Evolutionary conservation across 2,113 vertebrate species (phyloP).

Genomic region (Polypterus senegalus): DNA sequence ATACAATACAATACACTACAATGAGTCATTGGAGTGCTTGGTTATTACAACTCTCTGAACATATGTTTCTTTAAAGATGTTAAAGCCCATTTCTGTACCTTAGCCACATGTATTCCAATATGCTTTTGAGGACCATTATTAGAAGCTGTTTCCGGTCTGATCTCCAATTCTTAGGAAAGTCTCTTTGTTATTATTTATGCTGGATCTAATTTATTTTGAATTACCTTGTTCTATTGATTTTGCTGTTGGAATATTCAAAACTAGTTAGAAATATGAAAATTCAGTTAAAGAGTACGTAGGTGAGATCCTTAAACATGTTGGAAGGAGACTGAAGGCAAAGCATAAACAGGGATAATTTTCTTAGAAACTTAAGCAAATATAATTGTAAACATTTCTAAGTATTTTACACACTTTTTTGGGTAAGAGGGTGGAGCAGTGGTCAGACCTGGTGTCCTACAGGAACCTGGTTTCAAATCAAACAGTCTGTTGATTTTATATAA

Average conservation of each 20-base stretch:
- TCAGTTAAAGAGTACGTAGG: no score
- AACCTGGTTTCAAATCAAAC: no score
- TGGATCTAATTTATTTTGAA: background rate
- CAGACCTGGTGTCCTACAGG: no score
- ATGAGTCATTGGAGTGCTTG: conserved; percentile 41
- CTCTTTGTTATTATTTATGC: background rate
- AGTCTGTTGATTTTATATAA: no score
- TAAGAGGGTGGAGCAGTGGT: no score
- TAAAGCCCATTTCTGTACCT: background rate
- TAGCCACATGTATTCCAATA: background rate
- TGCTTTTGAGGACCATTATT: background rate
- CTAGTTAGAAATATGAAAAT: no score
- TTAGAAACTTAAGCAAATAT: no score
- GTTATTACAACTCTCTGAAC: conserved; percentile 31
- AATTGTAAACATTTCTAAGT: no score
- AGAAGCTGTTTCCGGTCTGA: conserved; percentile 13
- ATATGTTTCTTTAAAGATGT: background rate
- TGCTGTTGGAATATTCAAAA: background rate
- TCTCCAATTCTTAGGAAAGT: background rate
- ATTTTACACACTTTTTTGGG: no score
- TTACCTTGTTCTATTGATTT: conserved; percentile 1
- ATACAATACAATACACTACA: conserved; percentile 23
- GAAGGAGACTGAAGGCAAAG: no score
- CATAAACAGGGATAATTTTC: no score
- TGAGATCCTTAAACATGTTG: no score